phyloP scores from a whole-genome alignment of 2,113 vertebrate genomes.

The Zosterops hypoxanthus region DNA sequence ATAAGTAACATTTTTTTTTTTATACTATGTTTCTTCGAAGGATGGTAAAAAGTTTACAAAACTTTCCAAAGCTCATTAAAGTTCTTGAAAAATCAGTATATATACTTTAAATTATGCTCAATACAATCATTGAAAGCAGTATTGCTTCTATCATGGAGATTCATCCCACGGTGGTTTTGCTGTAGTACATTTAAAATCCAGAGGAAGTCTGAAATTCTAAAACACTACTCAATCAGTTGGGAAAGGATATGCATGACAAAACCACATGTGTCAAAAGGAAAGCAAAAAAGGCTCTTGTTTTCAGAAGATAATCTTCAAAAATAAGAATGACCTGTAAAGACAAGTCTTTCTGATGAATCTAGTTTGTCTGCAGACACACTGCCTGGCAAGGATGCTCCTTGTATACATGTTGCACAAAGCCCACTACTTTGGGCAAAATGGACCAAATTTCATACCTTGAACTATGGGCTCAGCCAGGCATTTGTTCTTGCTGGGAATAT shows the following conservation, averaged over 20 bases:
- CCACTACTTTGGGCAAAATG: no score
- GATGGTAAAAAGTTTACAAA: not conserved
- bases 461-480: not conserved
- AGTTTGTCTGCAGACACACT: not conserved
- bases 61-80: not conserved
- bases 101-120: not conserved
- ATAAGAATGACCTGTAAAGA: not conserved
- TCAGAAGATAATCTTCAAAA: not conserved
- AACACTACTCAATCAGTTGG: not conserved
- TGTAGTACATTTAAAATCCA: not conserved
- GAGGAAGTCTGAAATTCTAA: not conserved
- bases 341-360: not conserved
- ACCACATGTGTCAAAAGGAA: not conserved
- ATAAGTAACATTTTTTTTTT: not conserved
- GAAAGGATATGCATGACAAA: not conserved
- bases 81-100: not conserved
- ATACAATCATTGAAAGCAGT: not conserved
- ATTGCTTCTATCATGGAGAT: not conserved
- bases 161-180: not conserved
- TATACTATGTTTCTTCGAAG: not conserved
- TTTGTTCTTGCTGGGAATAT: not conserved
- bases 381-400: not conserved
- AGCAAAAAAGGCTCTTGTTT: not conserved
- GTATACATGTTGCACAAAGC: rapidly evolving
- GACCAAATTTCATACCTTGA: not conserved